A percentile compares a stretch with the other conserved stretches of the same genome.
Evolutionary conservation across 2,888 invertebrate genomes (phyloP).

Genomic region (Corbicula japonica): DNA sequence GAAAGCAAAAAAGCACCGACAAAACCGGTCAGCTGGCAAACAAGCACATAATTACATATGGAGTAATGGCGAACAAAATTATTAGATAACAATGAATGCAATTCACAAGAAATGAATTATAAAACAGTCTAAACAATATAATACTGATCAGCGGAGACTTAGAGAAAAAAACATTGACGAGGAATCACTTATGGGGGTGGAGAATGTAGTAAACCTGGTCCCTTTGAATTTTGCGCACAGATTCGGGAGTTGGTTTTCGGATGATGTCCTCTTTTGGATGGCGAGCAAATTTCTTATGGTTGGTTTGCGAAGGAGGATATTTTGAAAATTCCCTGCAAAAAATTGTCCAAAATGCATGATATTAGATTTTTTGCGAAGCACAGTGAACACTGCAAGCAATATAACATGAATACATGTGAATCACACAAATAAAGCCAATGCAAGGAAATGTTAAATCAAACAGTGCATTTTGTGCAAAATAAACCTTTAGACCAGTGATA

Average conservation of each 20-base stretch:
- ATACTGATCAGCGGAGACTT: slow-evolving; percentile 44
- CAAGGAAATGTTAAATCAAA: too few relatives aligned
- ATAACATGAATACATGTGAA: too few relatives aligned
- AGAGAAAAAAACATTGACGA: slow-evolving; percentile 7
- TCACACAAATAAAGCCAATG: neutral
- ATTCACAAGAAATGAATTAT: slow-evolving; percentile 16
- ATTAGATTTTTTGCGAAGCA: neutral
- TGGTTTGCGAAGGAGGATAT: slow-evolving; percentile 50
- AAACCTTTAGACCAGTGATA: too few relatives aligned
- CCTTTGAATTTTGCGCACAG: slow-evolving; percentile 72
- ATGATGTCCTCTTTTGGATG: slow-evolving; percentile 45
- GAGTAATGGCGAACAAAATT: slow-evolving; percentile 7
- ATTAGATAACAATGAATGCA: slow-evolving; percentile 18
- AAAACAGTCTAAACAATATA: slow-evolving; percentile 13
- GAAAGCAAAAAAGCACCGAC: slow-evolving; percentile 17
- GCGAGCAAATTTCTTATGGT: slow-evolving; percentile 52
- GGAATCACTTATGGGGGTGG: slow-evolving; percentile 70
- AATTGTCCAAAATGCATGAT: slow-evolving; percentile 18
- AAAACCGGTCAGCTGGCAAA: slow-evolving; percentile 11
- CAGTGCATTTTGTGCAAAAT: slow-evolving; percentile 6
- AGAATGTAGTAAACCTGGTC: slow-evolving; percentile 76
- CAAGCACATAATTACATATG: neutral
- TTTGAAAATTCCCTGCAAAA: slow-evolving; percentile 62
- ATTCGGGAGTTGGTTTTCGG: slow-evolving; percentile 72
- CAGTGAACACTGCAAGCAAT: too few relatives aligned